Conservation (phyloP, 2,113 vertebrate genomes). For the Dissostichus mawsoni region DNA sequence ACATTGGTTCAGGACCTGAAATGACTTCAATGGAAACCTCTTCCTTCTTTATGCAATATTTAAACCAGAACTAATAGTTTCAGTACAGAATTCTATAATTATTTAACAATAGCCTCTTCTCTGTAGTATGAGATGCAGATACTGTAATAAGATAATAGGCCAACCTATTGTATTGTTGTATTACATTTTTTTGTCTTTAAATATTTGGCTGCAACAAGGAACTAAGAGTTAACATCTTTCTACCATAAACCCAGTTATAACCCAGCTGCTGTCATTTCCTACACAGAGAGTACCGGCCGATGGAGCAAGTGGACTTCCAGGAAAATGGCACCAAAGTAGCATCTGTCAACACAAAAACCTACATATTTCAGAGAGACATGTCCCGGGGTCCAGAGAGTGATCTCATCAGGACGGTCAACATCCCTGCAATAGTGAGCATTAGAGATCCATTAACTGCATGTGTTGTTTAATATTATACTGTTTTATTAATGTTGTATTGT, state of each 20-base stretch:
- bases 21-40: neutral
- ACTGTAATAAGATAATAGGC: neutral
- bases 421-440: conserved; percentile 92
- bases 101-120: neutral
- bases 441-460: neutral
- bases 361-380: conserved; percentile 89
- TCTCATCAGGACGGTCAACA: conserved; percentile 91
- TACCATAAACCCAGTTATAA: neutral
- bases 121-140: neutral
- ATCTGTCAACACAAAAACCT: conserved; percentile 91
- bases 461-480: neutral
- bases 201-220: neutral
- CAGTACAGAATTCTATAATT: neutral
- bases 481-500: neutral
- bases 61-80: neutral
- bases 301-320: conserved; percentile 88
- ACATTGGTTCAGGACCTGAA: neutral
- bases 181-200: neutral
- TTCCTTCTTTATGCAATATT: neutral
- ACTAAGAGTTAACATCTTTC: neutral
- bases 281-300: conserved; percentile 91
- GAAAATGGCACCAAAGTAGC: conserved; percentile 92
- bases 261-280: conserved; percentile 1
- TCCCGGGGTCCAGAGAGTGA: conserved; percentile 91
- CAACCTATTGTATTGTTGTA: neutral